Conservation (phyloP, 2,888 invertebrate genomes). For the Acrobasis consociella region DNA sequence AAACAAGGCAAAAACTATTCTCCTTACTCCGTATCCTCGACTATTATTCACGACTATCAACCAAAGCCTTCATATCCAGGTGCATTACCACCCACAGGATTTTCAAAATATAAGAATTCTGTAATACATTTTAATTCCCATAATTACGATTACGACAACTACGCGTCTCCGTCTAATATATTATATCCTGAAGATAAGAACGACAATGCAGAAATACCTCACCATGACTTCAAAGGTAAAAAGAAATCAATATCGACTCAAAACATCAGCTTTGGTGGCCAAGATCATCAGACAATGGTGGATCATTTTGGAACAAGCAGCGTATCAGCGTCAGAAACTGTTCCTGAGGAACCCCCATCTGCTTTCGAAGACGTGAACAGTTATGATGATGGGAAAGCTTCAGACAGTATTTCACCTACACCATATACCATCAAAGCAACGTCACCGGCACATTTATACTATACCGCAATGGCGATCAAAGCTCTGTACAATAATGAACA, state of each 20-base stretch:
- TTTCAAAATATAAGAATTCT: constrained; percentile 59
- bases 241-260: constrained; percentile 75
- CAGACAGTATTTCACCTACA: constrained; percentile 49
- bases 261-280: constrained; percentile 69
- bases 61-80: constrained; percentile 50
- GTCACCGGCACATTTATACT: constrained; percentile 66
- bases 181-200: constrained; percentile 54
- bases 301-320: constrained; percentile 62
- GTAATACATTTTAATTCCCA: constrained; percentile 57
- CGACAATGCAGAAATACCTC: constrained; percentile 41
- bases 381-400: constrained; percentile 46
- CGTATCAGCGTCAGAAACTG: constrained; percentile 38
- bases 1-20: constrained; percentile 50
- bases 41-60: constrained; percentile 68
- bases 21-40: constrained; percentile 66
- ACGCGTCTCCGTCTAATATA: constrained; percentile 63
- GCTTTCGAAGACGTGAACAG: constrained; percentile 53
- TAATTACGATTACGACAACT: constrained; percentile 66
- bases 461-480: constrained; percentile 64
- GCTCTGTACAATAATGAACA: constrained; percentile 58
- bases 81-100: constrained; percentile 40
- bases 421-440: constrained; percentile 60
- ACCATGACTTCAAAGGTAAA: constrained; percentile 52
- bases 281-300: constrained; percentile 62
- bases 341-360: constrained; percentile 48